phyloP scores from a whole-genome alignment of 2,888 invertebrate species.

The Metacarcinus magister region DNA sequence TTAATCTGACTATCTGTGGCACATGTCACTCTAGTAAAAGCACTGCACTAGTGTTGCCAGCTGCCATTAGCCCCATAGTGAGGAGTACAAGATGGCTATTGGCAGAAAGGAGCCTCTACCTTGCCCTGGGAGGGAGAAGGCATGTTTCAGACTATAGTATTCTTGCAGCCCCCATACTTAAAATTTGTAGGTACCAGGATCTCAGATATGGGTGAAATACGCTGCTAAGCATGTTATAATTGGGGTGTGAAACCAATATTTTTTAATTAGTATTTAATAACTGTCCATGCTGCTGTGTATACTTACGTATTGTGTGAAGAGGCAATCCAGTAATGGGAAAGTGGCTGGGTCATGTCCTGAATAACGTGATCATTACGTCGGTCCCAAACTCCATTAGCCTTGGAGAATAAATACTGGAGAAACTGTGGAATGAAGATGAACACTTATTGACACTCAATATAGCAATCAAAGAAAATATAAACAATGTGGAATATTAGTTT shows the following conservation, averaged over 20 bases:
- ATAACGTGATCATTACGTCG: conserved; percentile 89
- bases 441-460: not conserved
- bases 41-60: too few species aligned
- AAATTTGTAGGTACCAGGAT: not conserved
- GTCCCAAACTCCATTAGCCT: conserved; percentile 97
- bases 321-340: conserved; percentile 97
- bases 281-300: not conserved
- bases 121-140: too few species aligned
- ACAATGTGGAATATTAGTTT: not conserved
- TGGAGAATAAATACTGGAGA: conserved; percentile 95
- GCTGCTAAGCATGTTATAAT: not conserved
- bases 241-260: not conserved
- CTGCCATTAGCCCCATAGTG: too few species aligned
- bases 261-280: not conserved
- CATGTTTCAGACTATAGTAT: too few species aligned
- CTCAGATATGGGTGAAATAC: not conserved
- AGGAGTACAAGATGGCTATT: too few species aligned
- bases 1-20: too few species aligned
- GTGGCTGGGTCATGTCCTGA: conserved; percentile 95
- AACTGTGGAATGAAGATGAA: conserved; percentile 87
- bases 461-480: not conserved
- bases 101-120: too few species aligned
- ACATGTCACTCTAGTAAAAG: too few species aligned
- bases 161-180: too few species aligned
- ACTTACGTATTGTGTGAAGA: conserved; percentile 96